phyloP scores from a whole-genome alignment of 2,113 vertebrate genomes.

The Isurus oxyrinchus region DNA sequence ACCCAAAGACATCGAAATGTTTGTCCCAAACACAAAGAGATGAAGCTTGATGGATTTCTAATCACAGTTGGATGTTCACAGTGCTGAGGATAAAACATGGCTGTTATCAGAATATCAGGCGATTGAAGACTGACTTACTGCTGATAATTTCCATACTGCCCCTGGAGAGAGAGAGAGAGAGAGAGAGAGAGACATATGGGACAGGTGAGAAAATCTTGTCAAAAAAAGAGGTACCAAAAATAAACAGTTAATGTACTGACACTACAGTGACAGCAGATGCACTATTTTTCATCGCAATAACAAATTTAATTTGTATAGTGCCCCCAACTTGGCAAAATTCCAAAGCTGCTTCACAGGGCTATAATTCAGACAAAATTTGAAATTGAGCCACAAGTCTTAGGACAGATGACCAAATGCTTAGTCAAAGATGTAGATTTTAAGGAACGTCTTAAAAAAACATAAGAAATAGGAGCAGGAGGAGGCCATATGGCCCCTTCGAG shows the following conservation, averaged over 20 bases:
- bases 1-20: slow-evolving; percentile 46
- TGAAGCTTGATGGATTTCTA: slow-evolving; percentile 54
- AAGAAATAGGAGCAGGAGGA: no score
- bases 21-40: slow-evolving; percentile 59
- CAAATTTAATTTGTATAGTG: neutral
- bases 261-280: neutral
- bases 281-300: neutral
- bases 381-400: no score
- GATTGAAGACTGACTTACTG: slow-evolving; percentile 76
- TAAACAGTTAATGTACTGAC: neutral
- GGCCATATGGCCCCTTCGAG: no score
- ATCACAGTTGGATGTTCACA: slow-evolving; percentile 59
- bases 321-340: neutral
- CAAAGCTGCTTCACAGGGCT: no score
- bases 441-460: no score
- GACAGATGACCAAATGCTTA: no score
- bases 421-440: no score
- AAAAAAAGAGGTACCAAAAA: neutral
- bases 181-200: neutral
- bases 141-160: slow-evolving; percentile 96
- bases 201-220: neutral
- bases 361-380: no score
- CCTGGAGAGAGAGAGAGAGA: slow-evolving; percentile 55
- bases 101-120: slow-evolving; percentile 53
- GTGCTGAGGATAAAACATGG: slow-evolving; percentile 59